phyloP scores from a whole-genome alignment of 1,140 invertebrate species.

The Dreissena rostriformis region DNA sequence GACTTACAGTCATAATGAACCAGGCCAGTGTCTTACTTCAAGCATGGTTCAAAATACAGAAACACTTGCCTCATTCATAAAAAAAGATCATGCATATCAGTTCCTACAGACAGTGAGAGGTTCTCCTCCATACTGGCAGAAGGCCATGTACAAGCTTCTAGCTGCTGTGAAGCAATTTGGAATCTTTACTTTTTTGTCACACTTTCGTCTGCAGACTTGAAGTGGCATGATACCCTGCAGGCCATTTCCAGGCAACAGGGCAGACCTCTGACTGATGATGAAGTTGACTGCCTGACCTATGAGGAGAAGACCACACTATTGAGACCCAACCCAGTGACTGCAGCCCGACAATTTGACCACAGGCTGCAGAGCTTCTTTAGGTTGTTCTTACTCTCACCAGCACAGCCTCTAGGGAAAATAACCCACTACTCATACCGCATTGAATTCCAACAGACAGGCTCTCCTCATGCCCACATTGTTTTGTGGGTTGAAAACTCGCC shows the following conservation, averaged over 20 bases:
- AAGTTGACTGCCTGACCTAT: too few species aligned
- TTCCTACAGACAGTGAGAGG: conserved; percentile 55
- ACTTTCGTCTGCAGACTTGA: conserved; percentile 48
- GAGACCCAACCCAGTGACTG: conserved; percentile 54
- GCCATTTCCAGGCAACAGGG: conserved; percentile 46
- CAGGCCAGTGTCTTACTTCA: not conserved
- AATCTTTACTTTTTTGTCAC: conserved; percentile 53
- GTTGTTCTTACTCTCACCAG: conserved; percentile 1
- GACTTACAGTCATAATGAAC: not conserved
- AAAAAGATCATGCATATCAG: conserved; percentile 52
- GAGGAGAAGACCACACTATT: too few species aligned
- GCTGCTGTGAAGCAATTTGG: conserved; percentile 56
- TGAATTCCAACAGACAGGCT: too few species aligned
- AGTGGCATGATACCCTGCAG: conserved; percentile 52
- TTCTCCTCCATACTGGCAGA: conserved; percentile 60
- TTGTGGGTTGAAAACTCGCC: too few species aligned
- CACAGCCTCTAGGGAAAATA: conserved; percentile 14
- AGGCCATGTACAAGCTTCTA: conserved; percentile 53
- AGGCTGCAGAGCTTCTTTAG: conserved; percentile 27
- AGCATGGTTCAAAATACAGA: not conserved
- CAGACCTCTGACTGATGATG: conserved; percentile 13
- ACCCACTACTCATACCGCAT: too few species aligned
- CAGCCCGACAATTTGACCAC: conserved; percentile 53
- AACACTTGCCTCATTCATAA: conserved; percentile 20
- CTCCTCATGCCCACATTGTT: too few species aligned